Percentiles rank a stretch among this genome's conserved stretches.
Evolutionary conservation across 2,797 vertebrate species (phyloP).

Genomic region (Cyclura pinguis): DNA sequence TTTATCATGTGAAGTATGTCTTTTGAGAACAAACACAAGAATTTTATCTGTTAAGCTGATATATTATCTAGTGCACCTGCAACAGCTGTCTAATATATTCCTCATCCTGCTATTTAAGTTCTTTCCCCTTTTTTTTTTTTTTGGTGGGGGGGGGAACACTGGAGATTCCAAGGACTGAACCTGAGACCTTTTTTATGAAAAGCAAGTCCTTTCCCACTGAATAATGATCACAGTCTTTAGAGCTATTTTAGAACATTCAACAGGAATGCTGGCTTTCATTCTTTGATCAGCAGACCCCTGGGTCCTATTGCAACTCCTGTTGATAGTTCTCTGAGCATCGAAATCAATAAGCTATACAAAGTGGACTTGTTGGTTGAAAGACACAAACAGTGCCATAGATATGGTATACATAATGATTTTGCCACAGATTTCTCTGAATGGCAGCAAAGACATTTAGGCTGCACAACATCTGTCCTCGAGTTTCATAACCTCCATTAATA

Average conservation of each 20-base stretch:
- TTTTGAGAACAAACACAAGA: not conserved
- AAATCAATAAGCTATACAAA: not conserved
- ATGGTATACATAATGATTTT: not conserved
- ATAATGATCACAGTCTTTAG: not conserved
- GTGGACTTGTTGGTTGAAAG: not conserved
- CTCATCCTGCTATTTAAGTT: not conserved
- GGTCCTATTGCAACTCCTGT: not conserved
- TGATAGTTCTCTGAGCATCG: not conserved
- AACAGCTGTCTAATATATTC: not conserved
- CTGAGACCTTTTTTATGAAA: not conserved
- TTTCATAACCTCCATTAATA: not conserved
- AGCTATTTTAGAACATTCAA: not conserved
- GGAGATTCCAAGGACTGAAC: not conserved
- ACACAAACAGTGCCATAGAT: not conserved
- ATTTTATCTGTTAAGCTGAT: not conserved
- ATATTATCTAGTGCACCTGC: not conserved
- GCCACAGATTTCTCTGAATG: not conserved
- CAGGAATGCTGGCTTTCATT: not conserved
- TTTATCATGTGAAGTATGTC: not conserved
- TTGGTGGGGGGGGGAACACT: too few relatives aligned
- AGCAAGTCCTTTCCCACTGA: not conserved
- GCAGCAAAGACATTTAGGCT: not conserved
- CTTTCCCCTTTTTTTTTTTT: not conserved
- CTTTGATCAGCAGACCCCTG: not conserved
- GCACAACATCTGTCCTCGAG: not conserved